Evolutionary conservation across 2,797 vertebrate genomes (phyloP).

Genomic region (Gymnothorax reevesii): DNA sequence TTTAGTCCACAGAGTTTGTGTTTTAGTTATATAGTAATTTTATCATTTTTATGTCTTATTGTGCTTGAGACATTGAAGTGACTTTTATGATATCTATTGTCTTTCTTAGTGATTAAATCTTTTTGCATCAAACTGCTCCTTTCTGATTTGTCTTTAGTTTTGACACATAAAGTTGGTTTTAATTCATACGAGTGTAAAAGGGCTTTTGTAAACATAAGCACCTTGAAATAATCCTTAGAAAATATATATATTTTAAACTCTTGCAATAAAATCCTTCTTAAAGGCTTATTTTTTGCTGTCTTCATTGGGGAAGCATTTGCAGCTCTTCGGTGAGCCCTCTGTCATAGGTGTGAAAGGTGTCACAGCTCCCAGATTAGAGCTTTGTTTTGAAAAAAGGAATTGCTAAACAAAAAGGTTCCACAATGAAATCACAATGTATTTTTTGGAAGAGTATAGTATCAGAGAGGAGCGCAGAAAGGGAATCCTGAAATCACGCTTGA

Average conservation of each 20-base stretch:
- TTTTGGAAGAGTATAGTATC: not conserved
- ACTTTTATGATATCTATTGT: not conserved
- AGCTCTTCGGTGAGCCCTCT: too few species aligned
- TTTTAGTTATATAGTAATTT: not conserved
- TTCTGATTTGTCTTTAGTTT: not conserved
- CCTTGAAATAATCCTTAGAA: not conserved
- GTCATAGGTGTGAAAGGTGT: too few species aligned
- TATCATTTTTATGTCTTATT: not conserved
- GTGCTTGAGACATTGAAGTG: not conserved
- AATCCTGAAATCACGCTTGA: not conserved
- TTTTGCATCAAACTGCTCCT: not conserved
- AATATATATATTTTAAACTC: not conserved
- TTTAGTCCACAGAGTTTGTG: not conserved
- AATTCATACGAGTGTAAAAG: not conserved
- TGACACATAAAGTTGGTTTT: not conserved
- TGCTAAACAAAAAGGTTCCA: too few species aligned
- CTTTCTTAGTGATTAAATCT: slow-evolving; percentile 23
- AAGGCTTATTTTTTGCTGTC: too few species aligned
- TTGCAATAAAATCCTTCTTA: too few species aligned
- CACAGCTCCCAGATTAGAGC: too few species aligned
- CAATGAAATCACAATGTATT: too few species aligned
- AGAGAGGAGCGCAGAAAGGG: not conserved
- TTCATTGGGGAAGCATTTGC: too few species aligned
- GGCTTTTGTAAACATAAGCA: not conserved
- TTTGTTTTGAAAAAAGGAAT: too few species aligned